Evolutionary conservation across 2,113 vertebrate genomes (phyloP), one percentile per base, ranked within the genome.

Genomic region (Phyllostomus hastatus): DNA sequence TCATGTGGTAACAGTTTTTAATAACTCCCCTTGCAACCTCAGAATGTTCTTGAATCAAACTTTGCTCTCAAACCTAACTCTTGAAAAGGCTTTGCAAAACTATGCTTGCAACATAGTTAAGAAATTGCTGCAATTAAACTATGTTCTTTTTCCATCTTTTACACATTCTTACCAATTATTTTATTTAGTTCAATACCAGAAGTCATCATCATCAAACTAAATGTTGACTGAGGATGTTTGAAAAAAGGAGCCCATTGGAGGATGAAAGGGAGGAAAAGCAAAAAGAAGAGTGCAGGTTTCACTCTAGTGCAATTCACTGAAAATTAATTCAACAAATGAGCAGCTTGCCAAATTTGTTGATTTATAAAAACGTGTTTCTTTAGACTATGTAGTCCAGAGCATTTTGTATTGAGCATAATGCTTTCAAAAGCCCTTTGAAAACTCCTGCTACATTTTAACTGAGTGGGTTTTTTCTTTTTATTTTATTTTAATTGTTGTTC

Each of bases 391-490:
- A 93, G 83, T 84, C 93, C 59, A 96, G 67, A 91, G 67, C 41
- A 26, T 91, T 97, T 88, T 92, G 17, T 59, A 73, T 76, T 41
- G n/a, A 89, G 86, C 28, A 41, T 79, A 59, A 79, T 88, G 79
- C 73, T 93, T 94, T 94, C 85, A 94, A 79, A 31, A 94, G 66
- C 46, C 46, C 91, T 93, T 82, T 93, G 33, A 95, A 91, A 57
- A 78, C 61, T 41, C 94, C 41, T 84, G 72, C 80, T 90, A 81
- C 94, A 93, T 91, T 84, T 82, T 28, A 83, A 76, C 41, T 76
- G 72, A 95, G 64, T 66, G 52, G 31, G 48, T 8, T 10, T 80
- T 97, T 95, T 81, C 61, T 90, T 97, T 97, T 48, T 48, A 50
- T 50, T 50, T 50, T 50, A 50, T 50, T 15, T 50, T 50, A 50